A percentile compares a stretch with the other conserved stretches of the same genome.
Evolutionary conservation across 2,113 vertebrate genomes (phyloP).

Genomic region (Vicugna pacos): DNA sequence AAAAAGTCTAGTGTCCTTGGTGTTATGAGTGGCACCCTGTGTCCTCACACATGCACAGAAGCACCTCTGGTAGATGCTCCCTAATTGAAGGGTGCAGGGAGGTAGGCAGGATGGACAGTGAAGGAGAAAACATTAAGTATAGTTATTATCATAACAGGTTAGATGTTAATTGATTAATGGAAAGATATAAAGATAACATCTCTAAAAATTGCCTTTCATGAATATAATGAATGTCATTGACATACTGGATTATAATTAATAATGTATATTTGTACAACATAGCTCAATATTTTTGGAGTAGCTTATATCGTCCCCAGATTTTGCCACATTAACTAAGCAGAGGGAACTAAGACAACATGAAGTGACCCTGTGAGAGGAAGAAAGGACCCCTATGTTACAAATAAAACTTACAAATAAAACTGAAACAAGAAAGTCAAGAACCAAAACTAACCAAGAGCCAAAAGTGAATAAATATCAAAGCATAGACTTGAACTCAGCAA

Average conservation of each 20-base stretch:
- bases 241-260: background rate
- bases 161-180: constrained; percentile 1
- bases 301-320: background rate
- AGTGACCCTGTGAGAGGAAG: background rate
- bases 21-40: background rate
- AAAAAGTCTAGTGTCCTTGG: background rate
- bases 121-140: background rate
- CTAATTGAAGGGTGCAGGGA: background rate
- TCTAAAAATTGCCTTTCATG: constrained; percentile 25
- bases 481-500: background rate
- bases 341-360: background rate
- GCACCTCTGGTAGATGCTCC: background rate
- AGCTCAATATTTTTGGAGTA: constrained; percentile 50
- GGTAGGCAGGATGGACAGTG: background rate
- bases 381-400: background rate
- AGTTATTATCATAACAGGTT: background rate
- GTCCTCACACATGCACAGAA: background rate
- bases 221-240: background rate
- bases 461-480: background rate
- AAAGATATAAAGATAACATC: background rate
- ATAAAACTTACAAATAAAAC: background rate
- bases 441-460: background rate
- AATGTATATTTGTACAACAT: background rate
- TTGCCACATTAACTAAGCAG: background rate
- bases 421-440: background rate